Percentiles rank a stretch among this genome's conserved stretches.
These are phyloP conservation scores for Turnix velox DNA, from an alignment of 2,113 vertebrate genomes.

Conservation along the genomic window DNA sequence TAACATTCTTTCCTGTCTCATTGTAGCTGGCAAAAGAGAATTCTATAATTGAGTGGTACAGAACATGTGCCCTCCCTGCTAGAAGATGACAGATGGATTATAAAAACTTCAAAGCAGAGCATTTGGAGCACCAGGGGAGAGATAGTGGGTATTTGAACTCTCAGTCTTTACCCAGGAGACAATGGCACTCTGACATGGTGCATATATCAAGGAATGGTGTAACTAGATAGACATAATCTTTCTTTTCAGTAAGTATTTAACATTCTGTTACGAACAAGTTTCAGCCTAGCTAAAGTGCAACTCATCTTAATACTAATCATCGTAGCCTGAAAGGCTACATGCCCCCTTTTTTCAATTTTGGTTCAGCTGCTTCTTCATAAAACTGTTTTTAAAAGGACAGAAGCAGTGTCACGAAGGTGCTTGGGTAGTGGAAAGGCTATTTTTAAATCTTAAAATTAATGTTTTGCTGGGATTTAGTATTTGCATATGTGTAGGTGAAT, in stretches of 20 bases:
- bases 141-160: constrained; percentile 99
- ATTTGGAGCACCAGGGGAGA: constrained; percentile 96
- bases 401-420: constrained; percentile 4
- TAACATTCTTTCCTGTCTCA: constrained; percentile 91
- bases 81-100: constrained; percentile 99
- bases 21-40: constrained; percentile 90
- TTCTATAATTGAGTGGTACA: constrained; percentile 97
- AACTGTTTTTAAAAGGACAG: constrained; percentile 68
- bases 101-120: constrained; percentile 99
- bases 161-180: constrained; percentile 99
- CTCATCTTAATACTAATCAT: constrained; percentile 77
- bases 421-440: background rate
- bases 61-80: constrained; percentile 97
- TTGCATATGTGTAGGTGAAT: background rate
- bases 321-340: constrained; percentile 63
- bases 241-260: constrained; percentile 90
- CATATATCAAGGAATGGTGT: constrained; percentile 97
- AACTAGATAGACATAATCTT: constrained; percentile 96
- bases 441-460: constrained; percentile 7
- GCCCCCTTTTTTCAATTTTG: constrained; percentile 57
- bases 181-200: constrained; percentile 95
- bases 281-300: constrained; percentile 78
- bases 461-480: background rate
- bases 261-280: constrained; percentile 92
- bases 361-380: constrained; percentile 61